Conservation (phyloP, 2,888 invertebrate species). For the Torymus tubicola region DNA sequence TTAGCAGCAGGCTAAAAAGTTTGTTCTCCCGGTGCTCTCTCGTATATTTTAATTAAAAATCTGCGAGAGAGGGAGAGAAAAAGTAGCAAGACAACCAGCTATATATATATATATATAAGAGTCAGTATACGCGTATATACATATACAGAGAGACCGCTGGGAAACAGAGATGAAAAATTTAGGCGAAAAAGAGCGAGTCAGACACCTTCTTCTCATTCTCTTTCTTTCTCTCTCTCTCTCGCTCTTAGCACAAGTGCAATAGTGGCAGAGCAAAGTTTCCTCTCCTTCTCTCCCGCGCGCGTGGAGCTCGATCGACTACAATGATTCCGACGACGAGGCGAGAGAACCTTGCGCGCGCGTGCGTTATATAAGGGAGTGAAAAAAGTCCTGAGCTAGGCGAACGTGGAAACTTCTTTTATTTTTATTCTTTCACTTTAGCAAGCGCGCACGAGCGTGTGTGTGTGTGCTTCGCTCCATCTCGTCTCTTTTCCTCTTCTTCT, state of each 20-base stretch:
- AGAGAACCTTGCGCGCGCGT: conserved; percentile 33
- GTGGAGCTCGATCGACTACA: conserved; percentile 21
- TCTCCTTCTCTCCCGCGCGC: not conserved
- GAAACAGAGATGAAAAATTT: conserved; percentile 1
- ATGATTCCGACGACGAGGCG: conserved; percentile 31
- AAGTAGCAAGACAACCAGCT: too few species aligned
- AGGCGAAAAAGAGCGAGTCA: not conserved
- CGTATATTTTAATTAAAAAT: too few species aligned
- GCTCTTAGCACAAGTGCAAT: too few species aligned
- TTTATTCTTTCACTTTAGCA: conserved; percentile 41
- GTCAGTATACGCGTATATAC: too few species aligned
- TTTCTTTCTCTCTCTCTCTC: too few species aligned
- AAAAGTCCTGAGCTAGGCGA: conserved; percentile 48
- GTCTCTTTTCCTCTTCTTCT: conserved; percentile 7
- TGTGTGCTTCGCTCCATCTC: conserved; percentile 2
- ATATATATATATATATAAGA: too few species aligned
- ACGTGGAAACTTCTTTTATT: conserved; percentile 49
- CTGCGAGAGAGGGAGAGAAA: too few species aligned
- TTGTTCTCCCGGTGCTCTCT: too few species aligned
- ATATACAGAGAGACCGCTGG: not conserved
- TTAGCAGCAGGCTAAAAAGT: not conserved
- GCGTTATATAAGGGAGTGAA: conserved; percentile 43
- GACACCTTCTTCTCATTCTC: too few species aligned
- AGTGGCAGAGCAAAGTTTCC: conserved; percentile 20
- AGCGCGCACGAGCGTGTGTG: too few species aligned